Conservation (phyloP, 2,113 vertebrate genomes). For the Onychostoma macrolepis region DNA sequence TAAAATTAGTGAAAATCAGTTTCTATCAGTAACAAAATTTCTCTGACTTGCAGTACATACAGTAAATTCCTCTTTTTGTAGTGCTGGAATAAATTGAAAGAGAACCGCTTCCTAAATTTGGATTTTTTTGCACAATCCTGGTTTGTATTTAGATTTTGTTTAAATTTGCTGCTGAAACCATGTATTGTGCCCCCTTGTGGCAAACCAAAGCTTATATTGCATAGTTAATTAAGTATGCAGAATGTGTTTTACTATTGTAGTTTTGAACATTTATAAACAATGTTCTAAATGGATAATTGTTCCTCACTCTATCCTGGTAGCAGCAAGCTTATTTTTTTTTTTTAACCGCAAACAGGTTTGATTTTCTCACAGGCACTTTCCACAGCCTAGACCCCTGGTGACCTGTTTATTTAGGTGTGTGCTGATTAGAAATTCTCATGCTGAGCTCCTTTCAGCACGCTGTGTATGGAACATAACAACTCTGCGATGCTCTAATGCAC, state of each 20-base stretch:
- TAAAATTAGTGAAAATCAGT: too few relatives aligned
- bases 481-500: slow-evolving; percentile 61
- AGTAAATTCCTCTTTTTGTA: not conserved
- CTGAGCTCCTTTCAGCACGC: slow-evolving; percentile 68
- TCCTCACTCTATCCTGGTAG: slow-evolving; percentile 12
- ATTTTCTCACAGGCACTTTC: slow-evolving; percentile 79
- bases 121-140: not conserved
- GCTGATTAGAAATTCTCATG: slow-evolving; percentile 82
- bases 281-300: not conserved
- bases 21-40: not conserved
- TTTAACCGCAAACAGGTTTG: slow-evolving; percentile 71
- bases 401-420: slow-evolving; percentile 82
- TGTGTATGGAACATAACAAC: slow-evolving; percentile 72
- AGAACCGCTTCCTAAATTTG: not conserved
- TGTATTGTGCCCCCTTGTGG: not conserved
- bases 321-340: slow-evolving; percentile 68
- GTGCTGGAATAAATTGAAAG: not conserved
- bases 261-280: not conserved
- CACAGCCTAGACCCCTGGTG: slow-evolving; percentile 70
- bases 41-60: not conserved
- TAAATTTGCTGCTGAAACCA: not conserved
- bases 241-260: not conserved
- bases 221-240: not conserved
- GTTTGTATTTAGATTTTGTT: not conserved
- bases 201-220: not conserved